Conservation (phyloP, 2,888 invertebrate species). For the Sesia apiformis region DNA sequence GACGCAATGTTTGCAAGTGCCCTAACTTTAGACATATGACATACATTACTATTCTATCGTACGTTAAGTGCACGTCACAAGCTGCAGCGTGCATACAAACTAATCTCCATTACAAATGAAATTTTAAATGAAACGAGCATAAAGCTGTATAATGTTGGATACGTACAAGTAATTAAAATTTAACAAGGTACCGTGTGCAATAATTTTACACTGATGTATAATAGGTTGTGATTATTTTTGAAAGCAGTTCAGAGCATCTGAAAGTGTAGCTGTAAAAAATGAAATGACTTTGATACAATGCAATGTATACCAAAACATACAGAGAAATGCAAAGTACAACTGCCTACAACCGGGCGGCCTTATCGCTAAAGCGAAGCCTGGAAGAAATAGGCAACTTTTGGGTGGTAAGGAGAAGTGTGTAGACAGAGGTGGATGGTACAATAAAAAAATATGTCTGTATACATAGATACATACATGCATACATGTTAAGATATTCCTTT, state of each 20-base stretch:
- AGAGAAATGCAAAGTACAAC: too few species aligned
- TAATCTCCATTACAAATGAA: conserved; percentile 16
- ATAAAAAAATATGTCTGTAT: too few species aligned
- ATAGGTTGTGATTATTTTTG: too few species aligned
- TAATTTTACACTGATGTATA: too few species aligned
- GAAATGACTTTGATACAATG: background rate
- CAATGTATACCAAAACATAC: too few species aligned
- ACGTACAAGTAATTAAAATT: background rate
- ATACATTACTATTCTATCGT: background rate
- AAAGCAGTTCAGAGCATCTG: background rate
- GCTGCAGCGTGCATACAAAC: conserved; percentile 11
- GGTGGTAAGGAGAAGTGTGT: too few species aligned
- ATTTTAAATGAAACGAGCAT: background rate
- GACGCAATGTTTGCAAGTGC: background rate
- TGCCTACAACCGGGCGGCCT: too few species aligned
- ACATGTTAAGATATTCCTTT: too few species aligned
- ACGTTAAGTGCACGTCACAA: conserved; percentile 1
- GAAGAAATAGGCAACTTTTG: too few species aligned
- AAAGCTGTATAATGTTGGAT: background rate
- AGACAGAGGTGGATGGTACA: too few species aligned
- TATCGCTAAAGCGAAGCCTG: too few species aligned
- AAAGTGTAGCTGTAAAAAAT: background rate
- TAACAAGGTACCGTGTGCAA: background rate
- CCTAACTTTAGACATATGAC: background rate
- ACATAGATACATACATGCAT: too few species aligned